These are phyloP conservation scores for Paragorgia papillata DNA, from an alignment of 92 coral and sea anemone genomes.

Conservation along the genomic window DNA sequence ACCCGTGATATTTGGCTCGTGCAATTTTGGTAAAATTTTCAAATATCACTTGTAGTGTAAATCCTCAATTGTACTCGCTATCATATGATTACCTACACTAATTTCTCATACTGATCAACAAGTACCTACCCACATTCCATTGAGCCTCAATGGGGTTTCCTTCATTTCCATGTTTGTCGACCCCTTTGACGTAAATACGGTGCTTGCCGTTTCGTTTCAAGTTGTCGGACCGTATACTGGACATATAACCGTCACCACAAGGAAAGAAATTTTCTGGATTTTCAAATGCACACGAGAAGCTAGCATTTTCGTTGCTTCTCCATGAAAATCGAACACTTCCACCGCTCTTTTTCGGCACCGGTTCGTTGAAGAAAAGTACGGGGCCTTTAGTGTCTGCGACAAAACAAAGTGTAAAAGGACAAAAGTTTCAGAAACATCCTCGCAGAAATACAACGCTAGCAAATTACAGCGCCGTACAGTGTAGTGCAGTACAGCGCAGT, in stretches of 20 bases:
- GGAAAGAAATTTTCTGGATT: neutral
- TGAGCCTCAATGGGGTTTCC: conserved; percentile 13
- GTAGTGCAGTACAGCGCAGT: too few relatives aligned
- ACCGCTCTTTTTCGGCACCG: conserved; percentile 38
- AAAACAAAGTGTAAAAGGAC: neutral
- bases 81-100: too few relatives aligned
- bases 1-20: too few relatives aligned
- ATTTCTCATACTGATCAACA: too few relatives aligned
- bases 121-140: conserved; percentile 35
- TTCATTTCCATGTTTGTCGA: conserved; percentile 18
- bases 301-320: conserved; percentile 38
- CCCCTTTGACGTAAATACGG: conserved; percentile 14
- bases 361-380: conserved; percentile 17
- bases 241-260: conserved; percentile 22
- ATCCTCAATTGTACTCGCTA: too few relatives aligned
- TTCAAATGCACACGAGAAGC: conserved; percentile 15
- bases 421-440: neutral
- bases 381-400: conserved; percentile 34
- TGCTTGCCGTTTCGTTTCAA: conserved; percentile 33
- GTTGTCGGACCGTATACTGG: conserved; percentile 7
- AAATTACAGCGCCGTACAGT: too few relatives aligned
- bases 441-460: too few relatives aligned
- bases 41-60: too few relatives aligned
- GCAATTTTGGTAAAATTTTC: too few relatives aligned
- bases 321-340: conserved; percentile 28